These are phyloP conservation scores for Cecidostiba fungosa DNA, from an alignment of 2,888 invertebrate species.

Conservation along the genomic window DNA sequence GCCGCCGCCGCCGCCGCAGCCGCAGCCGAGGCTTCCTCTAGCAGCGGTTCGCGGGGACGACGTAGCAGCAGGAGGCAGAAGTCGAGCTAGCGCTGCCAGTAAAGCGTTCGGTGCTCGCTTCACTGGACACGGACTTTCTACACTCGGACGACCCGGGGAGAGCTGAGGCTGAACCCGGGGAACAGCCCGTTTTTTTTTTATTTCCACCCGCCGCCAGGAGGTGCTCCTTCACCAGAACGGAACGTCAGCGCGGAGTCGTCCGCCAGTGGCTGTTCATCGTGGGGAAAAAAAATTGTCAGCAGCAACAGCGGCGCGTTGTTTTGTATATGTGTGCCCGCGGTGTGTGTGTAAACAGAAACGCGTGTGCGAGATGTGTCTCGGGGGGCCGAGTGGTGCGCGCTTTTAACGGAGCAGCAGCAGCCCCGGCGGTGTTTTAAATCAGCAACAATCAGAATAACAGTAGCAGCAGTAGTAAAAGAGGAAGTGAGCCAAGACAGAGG, in stretches of 20 bases:
- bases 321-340: neutral
- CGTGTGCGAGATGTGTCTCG: slow-evolving; percentile 5
- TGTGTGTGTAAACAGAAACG: slow-evolving; percentile 26
- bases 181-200: neutral
- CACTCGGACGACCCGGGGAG: neutral
- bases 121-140: too few species aligned
- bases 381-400: neutral
- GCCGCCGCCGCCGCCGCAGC: slow-evolving; percentile 15
- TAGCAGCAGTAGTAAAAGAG: neutral
- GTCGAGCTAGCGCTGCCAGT: neutral
- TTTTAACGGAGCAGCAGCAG: slow-evolving; percentile 10
- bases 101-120: neutral
- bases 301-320: slow-evolving; percentile 26
- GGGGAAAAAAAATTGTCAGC: neutral
- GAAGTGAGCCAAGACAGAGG: neutral
- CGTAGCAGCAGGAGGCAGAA: slow-evolving; percentile 22
- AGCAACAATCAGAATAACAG: neutral
- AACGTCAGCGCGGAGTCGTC: neutral
- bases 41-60: neutral
- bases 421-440: neutral
- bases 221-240: neutral
- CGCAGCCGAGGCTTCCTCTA: slow-evolving; percentile 9
- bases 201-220: neutral
- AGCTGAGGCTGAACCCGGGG: neutral
- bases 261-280: neutral